phyloP scores from a whole-genome alignment of 2,888 invertebrate genomes.

The Andrena hattorfiana region DNA sequence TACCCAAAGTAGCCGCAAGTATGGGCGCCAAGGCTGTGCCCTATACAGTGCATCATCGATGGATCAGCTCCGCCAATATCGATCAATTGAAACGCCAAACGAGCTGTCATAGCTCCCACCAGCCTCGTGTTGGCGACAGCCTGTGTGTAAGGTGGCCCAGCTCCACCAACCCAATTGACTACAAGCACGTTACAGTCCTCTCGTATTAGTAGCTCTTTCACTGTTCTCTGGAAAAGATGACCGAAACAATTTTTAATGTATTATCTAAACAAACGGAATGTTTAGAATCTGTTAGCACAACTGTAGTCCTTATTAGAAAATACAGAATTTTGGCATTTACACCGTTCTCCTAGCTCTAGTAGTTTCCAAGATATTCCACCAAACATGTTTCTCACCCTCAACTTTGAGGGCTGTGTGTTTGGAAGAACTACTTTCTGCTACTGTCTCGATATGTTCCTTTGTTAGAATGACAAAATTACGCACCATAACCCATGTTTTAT shows the following conservation, averaged over 20 bases:
- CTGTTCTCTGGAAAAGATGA: constrained; percentile 88
- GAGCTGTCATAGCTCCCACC: constrained; percentile 93
- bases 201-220: constrained; percentile 89
- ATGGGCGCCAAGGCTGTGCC: constrained; percentile 95
- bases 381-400: too few relatives aligned
- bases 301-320: too few relatives aligned
- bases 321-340: too few relatives aligned
- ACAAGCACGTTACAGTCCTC: constrained; percentile 91
- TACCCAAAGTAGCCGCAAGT: constrained; percentile 94
- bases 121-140: constrained; percentile 96
- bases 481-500: constrained; percentile 91
- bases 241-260: neutral
- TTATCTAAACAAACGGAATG: neutral
- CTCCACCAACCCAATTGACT: constrained; percentile 95
- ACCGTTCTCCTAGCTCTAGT: too few relatives aligned
- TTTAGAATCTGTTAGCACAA: too few relatives aligned
- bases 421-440: neutral
- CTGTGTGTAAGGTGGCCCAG: constrained; percentile 95
- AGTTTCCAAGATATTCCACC: too few relatives aligned
- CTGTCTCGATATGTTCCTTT: neutral
- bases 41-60: constrained; percentile 92
- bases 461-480: constrained; percentile 49
- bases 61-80: constrained; percentile 83
- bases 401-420: too few relatives aligned
- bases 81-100: constrained; percentile 87